Evolutionary conservation across 2,888 invertebrate genomes (phyloP), one percentile per base, ranked within the genome.

Genomic region (Leptopilina syphax): DNA sequence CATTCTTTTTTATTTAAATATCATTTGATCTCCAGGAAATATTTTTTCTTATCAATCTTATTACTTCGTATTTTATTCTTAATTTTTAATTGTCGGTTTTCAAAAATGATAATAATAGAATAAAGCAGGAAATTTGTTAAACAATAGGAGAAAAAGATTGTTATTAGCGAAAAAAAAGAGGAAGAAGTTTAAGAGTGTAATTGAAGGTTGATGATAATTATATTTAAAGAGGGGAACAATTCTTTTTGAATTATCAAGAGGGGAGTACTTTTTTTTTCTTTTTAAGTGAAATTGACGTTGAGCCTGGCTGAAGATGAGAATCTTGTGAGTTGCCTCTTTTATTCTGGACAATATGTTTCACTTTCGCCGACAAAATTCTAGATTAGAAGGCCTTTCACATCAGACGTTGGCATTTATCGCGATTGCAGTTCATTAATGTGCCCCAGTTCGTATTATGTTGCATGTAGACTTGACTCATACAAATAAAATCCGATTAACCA

Each of bases 381-480:
- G 18, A 47, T 44, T 63, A 63, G 47, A 67, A 77, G 24, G 41
- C 54, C 18, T 24, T 57, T 27, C 66, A 34, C 65, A 34, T 34
- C 34, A 65, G 77, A 12, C 77, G 66, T 41, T 67, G 65, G 24
- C 63, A 60, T 67, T 66, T 67, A 76, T 67, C 79, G 13, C 67
- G 77, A 77, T 66, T 54, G 76, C 27, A 34, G 50, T 76, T 65
- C 66, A 60, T 65, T 81, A 80, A 76, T 73, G 68, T 79, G 80
- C 54, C 80, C 80, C 63, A 82, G 79, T 78, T 83, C 68, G 79
- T 18, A 24, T 73, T 73, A 73, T 77, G n/a, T 65, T 18, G 76
- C 63, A 9, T 57, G 18, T 18, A 9, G 4, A 65, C 57, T 34
- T 67, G 67, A 67, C 44, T 67, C 67, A 67, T 67, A 44, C 67